Base-by-base conservation (phyloP, 1,140 invertebrate species). In the Eubasilissa regina region DNA sequence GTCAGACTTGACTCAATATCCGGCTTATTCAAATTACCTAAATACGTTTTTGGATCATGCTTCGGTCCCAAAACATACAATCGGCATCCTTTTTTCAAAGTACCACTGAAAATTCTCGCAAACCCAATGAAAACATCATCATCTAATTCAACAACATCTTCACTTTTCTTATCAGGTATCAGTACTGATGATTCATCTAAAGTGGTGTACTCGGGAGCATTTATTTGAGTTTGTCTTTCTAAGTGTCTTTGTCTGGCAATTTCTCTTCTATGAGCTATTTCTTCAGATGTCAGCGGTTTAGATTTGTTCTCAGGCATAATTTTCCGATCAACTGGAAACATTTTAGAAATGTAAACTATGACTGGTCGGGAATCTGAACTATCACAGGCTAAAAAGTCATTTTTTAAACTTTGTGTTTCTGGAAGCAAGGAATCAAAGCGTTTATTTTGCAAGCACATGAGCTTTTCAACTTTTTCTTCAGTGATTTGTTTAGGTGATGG, bases 281-380 rank as follows among this genome's bases (percentile, higher is more conserved):
- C 95, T 85, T 95, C 94, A 0, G 88, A 85, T 0, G 95, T 96
- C 44, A 98, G 86, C 1, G 91, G 89, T 84, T 94, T 94, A 51
- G 91, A 89, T 84, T 91, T 92, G 84, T 95, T 94, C 84, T 95
- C 91, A 0, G 94, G 94, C 68, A 97, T 84, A 75, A 87, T 87
- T 81, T 90, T 92, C 70, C 90, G 91, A 84, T 95, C 94, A n/a
- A 95, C 91, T 76, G 94, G 92, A 89, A 97, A 95, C 95, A 98
- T 97, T 91, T 99, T 99, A 4, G 98, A 99, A 77, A 99, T 93
- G 89, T 97, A 99, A 64, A 96, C 93, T 85, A 99, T 95, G 11
- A 96, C 89, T 80, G 96, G 94, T 77, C 90, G 91, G 78, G 93
- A 89, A 1, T 91, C 84, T 35, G 90, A 89, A 82, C 92, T 88